These are phyloP conservation scores for Balearica regulorum DNA, from an alignment of 2,797 vertebrate genomes.

Conservation along the genomic window DNA sequence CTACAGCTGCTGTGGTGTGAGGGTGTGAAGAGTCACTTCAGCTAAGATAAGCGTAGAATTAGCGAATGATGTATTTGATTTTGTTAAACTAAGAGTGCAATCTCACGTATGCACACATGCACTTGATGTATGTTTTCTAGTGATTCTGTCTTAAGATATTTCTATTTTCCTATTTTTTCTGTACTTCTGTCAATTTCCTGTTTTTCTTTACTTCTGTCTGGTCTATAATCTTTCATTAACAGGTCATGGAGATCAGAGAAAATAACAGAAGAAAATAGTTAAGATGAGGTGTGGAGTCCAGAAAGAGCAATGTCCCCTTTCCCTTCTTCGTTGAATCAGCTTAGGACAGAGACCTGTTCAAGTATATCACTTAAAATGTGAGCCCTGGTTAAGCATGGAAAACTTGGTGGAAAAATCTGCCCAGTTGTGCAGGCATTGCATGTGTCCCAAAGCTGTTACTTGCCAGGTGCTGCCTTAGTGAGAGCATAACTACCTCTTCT, in stretches of 20 bases:
- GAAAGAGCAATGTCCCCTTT: not conserved
- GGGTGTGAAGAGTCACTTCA: fast-evolving
- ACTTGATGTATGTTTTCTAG: no score
- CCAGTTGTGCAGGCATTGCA: not conserved
- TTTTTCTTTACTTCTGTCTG: fast-evolving
- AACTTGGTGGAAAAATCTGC: not conserved
- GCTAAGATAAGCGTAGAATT: fast-evolving
- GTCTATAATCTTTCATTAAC: not conserved
- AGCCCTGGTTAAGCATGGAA: not conserved
- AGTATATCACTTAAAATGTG: not conserved
- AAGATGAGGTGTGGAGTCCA: not conserved
- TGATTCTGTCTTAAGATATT: not conserved
- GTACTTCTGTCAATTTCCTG: not conserved
- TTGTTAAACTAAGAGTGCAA: no score
- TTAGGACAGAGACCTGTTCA: not conserved
- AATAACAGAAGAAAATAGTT: not conserved
- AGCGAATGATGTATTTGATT: fast-evolving
- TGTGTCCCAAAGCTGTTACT: fast-evolving
- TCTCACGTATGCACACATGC: fast-evolving
- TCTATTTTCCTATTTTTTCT: not conserved
- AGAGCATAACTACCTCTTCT: not conserved
- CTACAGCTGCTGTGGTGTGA: fast-evolving
- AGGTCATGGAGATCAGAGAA: not conserved
- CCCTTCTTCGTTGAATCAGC: not conserved
- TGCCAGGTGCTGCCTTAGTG: not conserved